These are phyloP conservation scores for Phataginus tricuspis DNA, from an alignment of 2,797 vertebrate genomes.

Conservation along the genomic window DNA sequence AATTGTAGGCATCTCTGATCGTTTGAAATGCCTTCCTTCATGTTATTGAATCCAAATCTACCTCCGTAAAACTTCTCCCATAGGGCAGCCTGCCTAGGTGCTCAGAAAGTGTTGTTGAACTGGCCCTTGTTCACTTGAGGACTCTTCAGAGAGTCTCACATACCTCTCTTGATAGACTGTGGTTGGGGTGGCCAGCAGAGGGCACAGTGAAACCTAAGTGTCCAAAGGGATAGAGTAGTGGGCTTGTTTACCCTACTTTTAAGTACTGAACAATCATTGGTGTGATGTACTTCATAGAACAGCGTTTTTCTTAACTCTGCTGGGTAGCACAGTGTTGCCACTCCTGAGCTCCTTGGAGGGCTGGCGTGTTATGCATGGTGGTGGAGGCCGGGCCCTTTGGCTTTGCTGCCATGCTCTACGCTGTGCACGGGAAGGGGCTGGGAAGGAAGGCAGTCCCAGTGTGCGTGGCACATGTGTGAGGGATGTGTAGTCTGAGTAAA, in stretches of 20 bases:
- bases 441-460: background rate
- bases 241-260: background rate
- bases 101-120: background rate
- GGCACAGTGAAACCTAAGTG: background rate
- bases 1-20: background rate
- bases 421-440: background rate
- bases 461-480: accelerated
- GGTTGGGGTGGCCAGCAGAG: background rate
- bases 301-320: background rate
- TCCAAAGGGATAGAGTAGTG: background rate
- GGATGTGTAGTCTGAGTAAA: background rate
- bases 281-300: background rate
- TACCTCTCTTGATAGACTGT: background rate
- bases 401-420: background rate
- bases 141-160: background rate
- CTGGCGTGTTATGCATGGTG: background rate
- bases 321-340: background rate
- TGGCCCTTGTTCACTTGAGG: background rate
- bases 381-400: background rate
- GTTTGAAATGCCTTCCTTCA: background rate
- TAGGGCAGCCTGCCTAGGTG: background rate
- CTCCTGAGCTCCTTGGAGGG: background rate
- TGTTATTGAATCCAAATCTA: background rate
- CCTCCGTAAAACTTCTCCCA: background rate
- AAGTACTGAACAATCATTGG: background rate